These are phyloP conservation scores for Zeuzera pyrina DNA, from an alignment of 2,888 invertebrate species.

Conservation along the genomic window DNA sequence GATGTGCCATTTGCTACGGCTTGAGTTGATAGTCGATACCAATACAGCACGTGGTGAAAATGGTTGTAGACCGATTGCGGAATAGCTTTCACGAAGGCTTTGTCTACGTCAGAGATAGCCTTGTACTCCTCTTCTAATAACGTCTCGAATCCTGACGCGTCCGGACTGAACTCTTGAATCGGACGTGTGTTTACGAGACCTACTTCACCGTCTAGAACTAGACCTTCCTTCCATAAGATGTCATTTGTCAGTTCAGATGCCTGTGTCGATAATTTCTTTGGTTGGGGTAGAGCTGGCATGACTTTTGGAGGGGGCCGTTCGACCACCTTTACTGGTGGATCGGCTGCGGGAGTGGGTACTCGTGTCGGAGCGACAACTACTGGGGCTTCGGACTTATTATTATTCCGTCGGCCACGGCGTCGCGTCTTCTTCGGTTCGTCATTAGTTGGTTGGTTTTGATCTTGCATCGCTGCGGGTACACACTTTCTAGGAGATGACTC, in stretches of 20 bases:
- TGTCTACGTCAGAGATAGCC: background rate
- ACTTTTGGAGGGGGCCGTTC: too few relatives aligned
- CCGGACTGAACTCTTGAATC: background rate
- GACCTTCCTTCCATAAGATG: background rate
- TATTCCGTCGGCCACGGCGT: too few relatives aligned
- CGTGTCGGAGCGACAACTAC: too few relatives aligned
- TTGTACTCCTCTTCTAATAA: background rate
- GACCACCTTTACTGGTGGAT: too few relatives aligned
- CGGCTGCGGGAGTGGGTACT: too few relatives aligned
- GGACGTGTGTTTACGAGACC: background rate
- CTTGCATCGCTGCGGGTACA: too few relatives aligned
- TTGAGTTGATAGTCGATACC: background rate
- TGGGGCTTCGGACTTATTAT: too few relatives aligned
- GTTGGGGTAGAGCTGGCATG: background rate
- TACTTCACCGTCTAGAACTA: background rate
- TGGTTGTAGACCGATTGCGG: background rate
- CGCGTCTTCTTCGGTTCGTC: too few relatives aligned
- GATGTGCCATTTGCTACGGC: background rate
- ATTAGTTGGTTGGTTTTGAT: too few relatives aligned
- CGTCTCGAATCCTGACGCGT: background rate
- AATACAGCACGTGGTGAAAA: background rate
- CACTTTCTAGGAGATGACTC: too few relatives aligned
- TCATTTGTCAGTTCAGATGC: background rate
- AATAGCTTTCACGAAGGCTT: background rate
- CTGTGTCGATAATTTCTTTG: background rate